Base-by-base conservation (phyloP, 2,888 invertebrate species). In the Bimastos eiseni region DNA sequence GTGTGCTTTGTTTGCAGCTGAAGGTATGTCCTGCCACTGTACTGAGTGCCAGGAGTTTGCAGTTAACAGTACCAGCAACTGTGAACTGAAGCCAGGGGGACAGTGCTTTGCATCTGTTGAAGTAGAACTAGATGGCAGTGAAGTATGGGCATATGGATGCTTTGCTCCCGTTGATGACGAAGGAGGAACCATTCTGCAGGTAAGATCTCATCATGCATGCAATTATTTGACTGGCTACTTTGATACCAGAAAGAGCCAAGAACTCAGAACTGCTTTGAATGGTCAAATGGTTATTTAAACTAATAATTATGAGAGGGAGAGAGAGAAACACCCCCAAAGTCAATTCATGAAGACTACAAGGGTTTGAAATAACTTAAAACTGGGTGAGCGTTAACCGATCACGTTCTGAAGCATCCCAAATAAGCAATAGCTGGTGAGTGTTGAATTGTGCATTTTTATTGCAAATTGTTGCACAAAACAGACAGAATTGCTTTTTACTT, bases 61-160 rank as follows among this genome's bases (percentile, higher is more conserved):
- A 33, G 49, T 90, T 15, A 92, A 92, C 89, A 86, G 89, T 34
- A 92, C 92, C n/a, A 70, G n/a, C n/a, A 70, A 30, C 30, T 92
- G 92, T 83, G 90, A 91, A 37, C 89, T 92, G 36, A 89, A 90
- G 37, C 84, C 90, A 17, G 91, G 91, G 34, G 92, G 92, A 21
- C 91, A 91, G 89, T 92, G 92, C 88, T 92, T 91, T 90, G 89
- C 92, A 21, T 89, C 92, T 17, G 91, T 92, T 17, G 90, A 91
- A 83, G 37, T 91, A 36, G 89, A 89, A 33, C 70, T 89, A 30
- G 90, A 90, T 37, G 90, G 90, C 41, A 89, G 49, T 6, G 91
- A 92, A 83, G 44, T 90, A 83, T 91, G 89, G 89, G 89, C 89
- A 15, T 92, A 88, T 89, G 92, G 92, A n/a, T 92, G 92, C 41